Conservation (phyloP, 2,888 invertebrate genomes). For the Rhogogaster chlorosoma region DNA sequence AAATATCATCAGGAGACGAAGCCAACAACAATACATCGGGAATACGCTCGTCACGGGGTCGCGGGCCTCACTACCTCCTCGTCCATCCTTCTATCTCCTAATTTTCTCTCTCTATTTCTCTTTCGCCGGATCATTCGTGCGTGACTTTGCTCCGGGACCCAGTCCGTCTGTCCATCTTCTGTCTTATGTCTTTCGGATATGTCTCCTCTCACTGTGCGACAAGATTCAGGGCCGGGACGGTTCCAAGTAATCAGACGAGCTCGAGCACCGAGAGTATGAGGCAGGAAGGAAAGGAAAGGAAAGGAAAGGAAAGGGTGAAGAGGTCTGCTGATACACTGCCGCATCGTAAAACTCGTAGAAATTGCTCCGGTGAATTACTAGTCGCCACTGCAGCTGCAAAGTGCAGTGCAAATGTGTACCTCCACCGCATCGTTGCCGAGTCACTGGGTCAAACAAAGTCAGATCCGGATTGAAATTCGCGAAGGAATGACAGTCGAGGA, state of each 20-base stretch:
- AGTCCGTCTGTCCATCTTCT: conserved; percentile 50
- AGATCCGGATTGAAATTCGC: not conserved
- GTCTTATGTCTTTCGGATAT: conserved; percentile 52
- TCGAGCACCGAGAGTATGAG: not conserved
- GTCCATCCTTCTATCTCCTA: not conserved
- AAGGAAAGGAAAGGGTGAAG: not conserved
- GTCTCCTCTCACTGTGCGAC: conserved; percentile 31
- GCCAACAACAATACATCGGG: conserved; percentile 60
- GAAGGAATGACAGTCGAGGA: not conserved
- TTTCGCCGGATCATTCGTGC: conserved; percentile 55
- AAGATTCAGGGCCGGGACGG: conserved; percentile 39
- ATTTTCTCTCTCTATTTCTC: conserved; percentile 49
- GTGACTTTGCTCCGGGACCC: conserved; percentile 55
- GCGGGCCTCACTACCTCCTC: conserved; percentile 26
- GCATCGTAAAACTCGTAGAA: conserved; percentile 35
- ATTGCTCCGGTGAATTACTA: conserved; percentile 15
- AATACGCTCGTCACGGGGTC: conserved; percentile 62
- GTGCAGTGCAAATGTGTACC: not conserved
- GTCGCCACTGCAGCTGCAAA: not conserved
- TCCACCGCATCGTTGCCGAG: not conserved
- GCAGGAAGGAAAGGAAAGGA: not conserved
- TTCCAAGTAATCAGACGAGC: not conserved
- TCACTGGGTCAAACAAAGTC: conserved; percentile 2
- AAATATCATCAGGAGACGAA: conserved; percentile 55
- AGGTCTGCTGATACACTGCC: conserved; percentile 33